Percentiles rank a stretch among this genome's conserved stretches.
These are phyloP conservation scores for Desmodus rotundus DNA, from an alignment of 2,113 vertebrate species.

Conservation along the genomic window DNA sequence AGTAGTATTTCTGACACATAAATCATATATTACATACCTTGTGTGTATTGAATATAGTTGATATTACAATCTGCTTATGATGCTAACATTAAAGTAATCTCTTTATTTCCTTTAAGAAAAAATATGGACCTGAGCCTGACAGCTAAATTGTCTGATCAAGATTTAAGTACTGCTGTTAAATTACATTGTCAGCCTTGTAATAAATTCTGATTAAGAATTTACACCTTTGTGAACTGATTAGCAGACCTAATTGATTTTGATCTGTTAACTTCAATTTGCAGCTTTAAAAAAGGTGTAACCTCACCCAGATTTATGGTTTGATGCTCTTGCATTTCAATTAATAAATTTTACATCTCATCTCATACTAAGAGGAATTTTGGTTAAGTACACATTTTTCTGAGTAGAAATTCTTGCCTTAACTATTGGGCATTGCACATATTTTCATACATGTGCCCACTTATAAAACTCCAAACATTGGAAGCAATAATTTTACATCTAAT, in stretches of 20 bases:
- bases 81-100: background rate
- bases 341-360: slow-evolving; percentile 17
- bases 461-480: background rate
- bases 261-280: slow-evolving; percentile 71
- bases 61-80: background rate
- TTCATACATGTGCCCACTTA: background rate
- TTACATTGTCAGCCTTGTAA: slow-evolving; percentile 54
- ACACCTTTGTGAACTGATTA: slow-evolving; percentile 60
- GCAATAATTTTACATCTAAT: background rate
- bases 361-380: background rate
- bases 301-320: slow-evolving; percentile 42
- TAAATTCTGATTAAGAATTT: slow-evolving; percentile 72
- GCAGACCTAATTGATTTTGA: slow-evolving; percentile 67
- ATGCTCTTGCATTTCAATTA: slow-evolving; percentile 6
- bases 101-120: background rate
- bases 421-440: background rate
- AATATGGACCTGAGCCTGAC: background rate
- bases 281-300: slow-evolving; percentile 60
- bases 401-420: background rate
- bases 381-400: background rate
- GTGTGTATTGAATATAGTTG: background rate
- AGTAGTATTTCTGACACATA: background rate
- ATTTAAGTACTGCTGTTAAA: slow-evolving; percentile 58
- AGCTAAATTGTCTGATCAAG: slow-evolving; percentile 45
- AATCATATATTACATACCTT: background rate